These are phyloP conservation scores for Macrobrachium rosenbergii DNA, from an alignment of 1,140 invertebrate genomes.

Conservation along the genomic window DNA sequence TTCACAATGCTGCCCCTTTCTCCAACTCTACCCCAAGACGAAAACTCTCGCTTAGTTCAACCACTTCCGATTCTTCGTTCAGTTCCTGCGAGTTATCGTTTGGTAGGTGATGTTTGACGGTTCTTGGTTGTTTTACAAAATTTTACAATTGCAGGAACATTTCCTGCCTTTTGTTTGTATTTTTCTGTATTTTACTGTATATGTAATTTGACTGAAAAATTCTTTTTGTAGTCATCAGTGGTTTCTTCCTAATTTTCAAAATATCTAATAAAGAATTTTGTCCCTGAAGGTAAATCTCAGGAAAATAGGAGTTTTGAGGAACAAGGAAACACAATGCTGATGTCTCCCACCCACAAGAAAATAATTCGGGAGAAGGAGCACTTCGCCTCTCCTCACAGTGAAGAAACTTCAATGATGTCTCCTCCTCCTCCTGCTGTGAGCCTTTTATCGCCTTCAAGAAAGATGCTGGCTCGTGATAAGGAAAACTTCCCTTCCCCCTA, in stretches of 20 bases:
- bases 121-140: not conserved
- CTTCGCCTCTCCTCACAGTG: not conserved
- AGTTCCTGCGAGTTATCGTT: slow-evolving; percentile 10
- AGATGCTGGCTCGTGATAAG: slow-evolving; percentile 31
- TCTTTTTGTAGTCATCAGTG: no score
- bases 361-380: not conserved
- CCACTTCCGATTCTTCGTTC: slow-evolving; percentile 30
- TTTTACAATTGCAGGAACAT: not conserved
- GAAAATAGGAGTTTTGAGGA: no score
- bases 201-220: no score
- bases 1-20: slow-evolving; percentile 33
- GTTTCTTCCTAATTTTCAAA: no score
- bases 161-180: no score
- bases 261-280: no score
- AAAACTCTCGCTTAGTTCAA: slow-evolving; percentile 46
- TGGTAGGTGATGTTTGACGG: slow-evolving; percentile 5
- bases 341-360: no score
- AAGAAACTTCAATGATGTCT: slow-evolving; percentile 32
- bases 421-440: slow-evolving; percentile 5
- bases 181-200: no score
- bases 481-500: slow-evolving; percentile 55
- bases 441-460: not conserved
- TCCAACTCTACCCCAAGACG: slow-evolving; percentile 30
- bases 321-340: no score
- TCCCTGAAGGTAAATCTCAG: no score